Percentiles rank a stretch among this genome's conserved stretches.
phyloP scores from a whole-genome alignment of 2,888 invertebrate species.

The Pseudanteris insignis region DNA sequence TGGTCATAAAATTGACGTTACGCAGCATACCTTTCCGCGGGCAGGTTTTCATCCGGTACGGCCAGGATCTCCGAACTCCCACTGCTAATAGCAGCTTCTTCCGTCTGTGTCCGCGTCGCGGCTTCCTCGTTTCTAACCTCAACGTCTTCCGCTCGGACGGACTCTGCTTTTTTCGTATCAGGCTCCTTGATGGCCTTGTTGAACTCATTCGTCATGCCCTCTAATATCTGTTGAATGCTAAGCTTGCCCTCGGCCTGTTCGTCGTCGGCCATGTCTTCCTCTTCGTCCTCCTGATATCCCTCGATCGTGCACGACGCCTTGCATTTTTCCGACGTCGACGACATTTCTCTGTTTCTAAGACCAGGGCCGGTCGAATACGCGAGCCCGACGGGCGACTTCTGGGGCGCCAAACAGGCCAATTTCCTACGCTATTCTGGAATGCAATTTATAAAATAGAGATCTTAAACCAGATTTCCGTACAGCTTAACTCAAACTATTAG shows the following conservation, averaged over 20 bases:
- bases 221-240: slow-evolving; percentile 62
- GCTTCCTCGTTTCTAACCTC: slow-evolving; percentile 40
- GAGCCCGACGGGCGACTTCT: slow-evolving; percentile 1
- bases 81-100: too few species aligned
- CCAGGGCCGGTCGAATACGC: slow-evolving; percentile 25
- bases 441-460: too few species aligned
- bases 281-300: slow-evolving; percentile 55
- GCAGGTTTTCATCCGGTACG: neutral
- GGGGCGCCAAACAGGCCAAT: slow-evolving; percentile 36
- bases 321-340: slow-evolving; percentile 38
- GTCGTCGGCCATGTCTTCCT: slow-evolving; percentile 53
- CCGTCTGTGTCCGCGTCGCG: neutral
- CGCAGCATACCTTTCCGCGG: slow-evolving; percentile 2
- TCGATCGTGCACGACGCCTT: slow-evolving; percentile 52
- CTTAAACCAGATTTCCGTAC: too few species aligned
- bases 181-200: slow-evolving; percentile 53
- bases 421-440: too few species aligned
- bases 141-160: slow-evolving; percentile 15
- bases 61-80: too few species aligned
- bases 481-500: too few species aligned
- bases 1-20: too few species aligned
- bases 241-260: slow-evolving; percentile 55
- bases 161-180: slow-evolving; percentile 13
- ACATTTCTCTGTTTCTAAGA: slow-evolving; percentile 23
- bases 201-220: slow-evolving; percentile 64